Evolutionary conservation across 2,888 invertebrate species (phyloP).

Genomic region (Hirtodrosophila duncani): DNA sequence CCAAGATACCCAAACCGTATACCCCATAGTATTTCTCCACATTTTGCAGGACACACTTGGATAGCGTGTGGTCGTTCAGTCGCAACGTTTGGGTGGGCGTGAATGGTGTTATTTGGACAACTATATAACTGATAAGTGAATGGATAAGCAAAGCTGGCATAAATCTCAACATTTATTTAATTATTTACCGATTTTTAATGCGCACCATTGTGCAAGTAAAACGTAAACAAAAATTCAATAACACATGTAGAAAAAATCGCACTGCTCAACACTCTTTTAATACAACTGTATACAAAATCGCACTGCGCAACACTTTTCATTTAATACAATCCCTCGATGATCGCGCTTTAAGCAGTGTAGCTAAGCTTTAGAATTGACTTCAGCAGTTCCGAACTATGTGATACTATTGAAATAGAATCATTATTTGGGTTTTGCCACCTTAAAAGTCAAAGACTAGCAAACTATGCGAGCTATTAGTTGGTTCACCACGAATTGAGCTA

Average conservation of each 20-base stretch:
- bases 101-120: conserved; percentile 82
- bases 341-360: too few species aligned
- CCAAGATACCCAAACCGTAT: conserved; percentile 85
- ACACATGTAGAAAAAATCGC: conserved; percentile 1
- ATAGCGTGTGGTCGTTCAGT: conserved; percentile 78
- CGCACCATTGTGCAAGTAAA: conserved; percentile 80
- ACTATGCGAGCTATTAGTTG: too few species aligned
- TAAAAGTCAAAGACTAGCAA: too few species aligned
- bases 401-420: too few species aligned
- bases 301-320: too few species aligned
- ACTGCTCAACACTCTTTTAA: conserved; percentile 21
- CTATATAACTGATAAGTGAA: conserved; percentile 81
- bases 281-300: conserved; percentile 4
- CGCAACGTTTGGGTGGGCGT: conserved; percentile 74
- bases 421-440: too few species aligned
- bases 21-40: conserved; percentile 87
- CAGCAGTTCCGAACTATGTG: too few species aligned
- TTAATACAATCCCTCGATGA: too few species aligned
- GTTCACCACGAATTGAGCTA: too few species aligned
- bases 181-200: conserved; percentile 82
- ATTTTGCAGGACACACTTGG: conserved; percentile 80
- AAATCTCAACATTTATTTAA: neutral
- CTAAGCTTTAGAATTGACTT: too few species aligned
- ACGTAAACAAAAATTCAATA: too few species aligned
- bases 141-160: neutral